Evolutionary conservation across 2,888 invertebrate genomes (phyloP), one percentile per base, ranked within the genome.

Genomic region (Andrena bicolor): DNA sequence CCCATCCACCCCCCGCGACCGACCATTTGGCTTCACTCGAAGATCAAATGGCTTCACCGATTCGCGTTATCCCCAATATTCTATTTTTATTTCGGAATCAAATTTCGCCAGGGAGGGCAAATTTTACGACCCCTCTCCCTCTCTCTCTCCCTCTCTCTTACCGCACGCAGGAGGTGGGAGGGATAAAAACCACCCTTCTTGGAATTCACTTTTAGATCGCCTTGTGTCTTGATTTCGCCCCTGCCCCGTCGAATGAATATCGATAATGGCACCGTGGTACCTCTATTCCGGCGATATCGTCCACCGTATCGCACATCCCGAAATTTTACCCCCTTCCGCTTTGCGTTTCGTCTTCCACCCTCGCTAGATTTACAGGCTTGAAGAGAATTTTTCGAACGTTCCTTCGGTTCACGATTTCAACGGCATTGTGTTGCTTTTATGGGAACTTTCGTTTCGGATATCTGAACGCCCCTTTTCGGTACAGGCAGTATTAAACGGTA

Each of bases 21-120:
- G 86, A 86, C 89, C 84, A 86, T 90, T 88, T 82, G 84, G 86
- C 86, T 82, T 83, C 86, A 84, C 90, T 89, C 89, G 88, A 88
- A 92, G 93, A 93, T 93, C 93, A 93, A 93, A 93, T 93, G 93
- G 93, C 93, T 94, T 94, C 93, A 93, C 93, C 93, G 93, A 93
- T 93, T 93, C 93, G 92, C 93, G 93, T 93, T 93, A 93, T 92
- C 89, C 91, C 85, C 92, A 89, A 92, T 93, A 93, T 92, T 92
- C 92, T 89, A 92, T 91, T 93, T 93, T 93, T 93, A 93, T 93
- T 92, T 91, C 90, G 87, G 92, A 93, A 93, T 93, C 93, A 93
- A 93, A 93, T 93, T 93, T 93, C 89, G 92, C 88, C 81, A 70
- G 65, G 68, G 51, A 78, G 81, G 79, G 66, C 77, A 64, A 82